phyloP scores from a whole-genome alignment of 2,797 vertebrate species.

The Sciurus carolinensis region DNA sequence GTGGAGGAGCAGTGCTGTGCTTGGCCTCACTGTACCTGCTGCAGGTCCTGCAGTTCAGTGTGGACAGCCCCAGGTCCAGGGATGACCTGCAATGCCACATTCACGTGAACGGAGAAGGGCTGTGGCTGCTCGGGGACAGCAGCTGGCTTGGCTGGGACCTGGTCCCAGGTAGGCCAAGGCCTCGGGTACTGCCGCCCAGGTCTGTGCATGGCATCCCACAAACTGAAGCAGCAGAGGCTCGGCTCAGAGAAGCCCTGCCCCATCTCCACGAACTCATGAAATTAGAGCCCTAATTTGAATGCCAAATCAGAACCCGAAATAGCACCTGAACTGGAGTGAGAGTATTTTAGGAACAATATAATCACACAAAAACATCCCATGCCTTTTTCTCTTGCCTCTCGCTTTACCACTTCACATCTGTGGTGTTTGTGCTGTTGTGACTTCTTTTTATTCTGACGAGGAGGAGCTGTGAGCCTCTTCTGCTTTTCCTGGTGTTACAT shows the following conservation, averaged over 20 bases:
- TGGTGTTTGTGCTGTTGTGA: background rate
- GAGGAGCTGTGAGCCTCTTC: background rate
- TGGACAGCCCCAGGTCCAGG: rapidly evolving
- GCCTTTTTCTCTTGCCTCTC: background rate
- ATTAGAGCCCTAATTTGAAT: background rate
- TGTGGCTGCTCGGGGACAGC: background rate
- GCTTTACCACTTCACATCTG: background rate
- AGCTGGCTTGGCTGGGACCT: background rate
- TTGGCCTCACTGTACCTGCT: rapidly evolving
- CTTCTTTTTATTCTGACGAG: background rate
- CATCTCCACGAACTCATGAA: background rate
- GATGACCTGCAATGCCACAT: rapidly evolving
- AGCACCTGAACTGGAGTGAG: background rate
- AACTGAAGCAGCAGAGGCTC: too few relatives aligned
- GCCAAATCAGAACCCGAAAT: background rate
- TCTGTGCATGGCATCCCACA: too few relatives aligned
- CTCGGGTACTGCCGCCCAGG: too few relatives aligned
- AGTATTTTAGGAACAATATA: background rate
- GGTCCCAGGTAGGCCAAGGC: too few relatives aligned
- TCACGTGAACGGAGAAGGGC: too few relatives aligned
- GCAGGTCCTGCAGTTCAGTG: rapidly evolving
- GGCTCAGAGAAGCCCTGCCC: background rate
- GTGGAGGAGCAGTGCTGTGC: background rate
- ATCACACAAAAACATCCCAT: background rate
- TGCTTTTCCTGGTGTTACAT: background rate